phyloP scores from a whole-genome alignment of 2,888 invertebrate genomes.

The Sisyra terminalis region DNA sequence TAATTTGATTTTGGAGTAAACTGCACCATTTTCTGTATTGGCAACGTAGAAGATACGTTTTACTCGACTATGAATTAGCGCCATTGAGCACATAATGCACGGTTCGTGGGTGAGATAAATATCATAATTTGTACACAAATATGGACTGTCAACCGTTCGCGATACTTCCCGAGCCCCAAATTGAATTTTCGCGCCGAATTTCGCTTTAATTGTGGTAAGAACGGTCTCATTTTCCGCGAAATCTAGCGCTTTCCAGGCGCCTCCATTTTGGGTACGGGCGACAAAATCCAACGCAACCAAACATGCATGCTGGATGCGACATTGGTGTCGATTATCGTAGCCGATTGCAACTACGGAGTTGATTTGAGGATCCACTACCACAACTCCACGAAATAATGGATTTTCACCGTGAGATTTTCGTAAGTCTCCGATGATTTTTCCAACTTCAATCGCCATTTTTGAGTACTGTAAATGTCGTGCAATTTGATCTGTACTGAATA shows the following conservation, averaged over 20 bases:
- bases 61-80: conserved; percentile 76
- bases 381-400: conserved; percentile 29
- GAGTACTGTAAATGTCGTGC: conserved; percentile 39
- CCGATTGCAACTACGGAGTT: conserved; percentile 50
- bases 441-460: conserved; percentile 36
- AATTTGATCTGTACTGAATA: conserved; percentile 39
- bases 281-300: conserved; percentile 80
- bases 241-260: conserved; percentile 35
- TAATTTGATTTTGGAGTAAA: conserved; percentile 54
- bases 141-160: conserved; percentile 36
- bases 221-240: conserved; percentile 4
- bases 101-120: conserved; percentile 73
- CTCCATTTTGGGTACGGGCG: conserved; percentile 66
- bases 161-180: conserved; percentile 24
- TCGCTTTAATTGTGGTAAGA: conserved; percentile 16
- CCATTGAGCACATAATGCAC: conserved; percentile 93
- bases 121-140: conserved; percentile 78
- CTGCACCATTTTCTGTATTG: conserved; percentile 39
- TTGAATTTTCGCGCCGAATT: conserved; percentile 31
- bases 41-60: conserved; percentile 63
- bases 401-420: conserved; percentile 19
- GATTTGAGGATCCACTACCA: conserved; percentile 58
- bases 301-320: conserved; percentile 66
- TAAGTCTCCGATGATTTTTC: conserved; percentile 19
- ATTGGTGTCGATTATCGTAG: conserved; percentile 35